Evolutionary conservation across 2,888 invertebrate species (phyloP), one percentile per base, ranked within the genome.

Genomic region (Allolobophora icterica): DNA sequence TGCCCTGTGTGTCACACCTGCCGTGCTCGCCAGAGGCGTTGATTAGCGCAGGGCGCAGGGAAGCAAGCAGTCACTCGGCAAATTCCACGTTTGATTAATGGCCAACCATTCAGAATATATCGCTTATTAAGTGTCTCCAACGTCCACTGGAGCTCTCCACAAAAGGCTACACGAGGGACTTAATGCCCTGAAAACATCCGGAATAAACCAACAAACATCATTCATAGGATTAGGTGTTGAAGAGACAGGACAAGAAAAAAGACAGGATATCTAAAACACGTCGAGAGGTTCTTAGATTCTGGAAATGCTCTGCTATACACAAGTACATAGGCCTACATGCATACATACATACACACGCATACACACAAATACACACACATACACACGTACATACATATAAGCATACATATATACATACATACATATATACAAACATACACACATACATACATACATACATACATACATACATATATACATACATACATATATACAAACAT

Each of bases 61-160:
- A 71, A 71, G 71, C 71, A 71, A 71, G 6, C 71, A 71, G n/a
- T 71, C 87, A 35, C 6, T 87, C 38, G 87, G 35, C 87, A 87
- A 87, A 87, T 87, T 87, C 87, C 87, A 33, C 34, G 35, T 87
- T 17, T 87, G 87, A 87, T 87, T 35, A 87, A 87, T 87, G 87
- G 19, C 87, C 30, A n/a, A 71, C 71, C 71, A 71, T 71, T 71
- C 71, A n/a, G n/a, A n/a, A 71, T 71, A 71, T n/a, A 71, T 71
- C 71, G 71, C n/a, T n/a, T 71, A 71, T 71, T 71, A 71, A 71
- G 71, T 71, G 71, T 71, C 71, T 71, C 71, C 71, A 71, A 71
- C 71, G 71, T 71, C 71, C 4, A 71, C 71, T 71, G 8, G 2
- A 71, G 71, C 71, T 71, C 71, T 71, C 71, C 71, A 71, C 71